phyloP scores from a whole-genome alignment of 2,888 invertebrate species.

The Microctonus hyperodae region DNA sequence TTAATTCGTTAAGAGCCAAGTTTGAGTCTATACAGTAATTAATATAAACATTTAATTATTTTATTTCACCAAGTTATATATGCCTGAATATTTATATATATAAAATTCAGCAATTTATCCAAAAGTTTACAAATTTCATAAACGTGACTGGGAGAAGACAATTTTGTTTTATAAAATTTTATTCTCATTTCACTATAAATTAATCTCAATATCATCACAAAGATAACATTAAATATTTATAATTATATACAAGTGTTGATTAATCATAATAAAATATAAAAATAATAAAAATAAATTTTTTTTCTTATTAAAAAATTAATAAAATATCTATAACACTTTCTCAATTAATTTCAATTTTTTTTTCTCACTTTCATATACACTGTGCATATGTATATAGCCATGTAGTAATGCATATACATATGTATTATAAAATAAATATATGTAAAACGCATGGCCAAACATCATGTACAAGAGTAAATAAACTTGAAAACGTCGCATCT shows the following conservation, averaged over 20 bases:
- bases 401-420: not conserved
- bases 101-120: not conserved
- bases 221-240: not conserved
- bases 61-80: not conserved
- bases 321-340: not conserved
- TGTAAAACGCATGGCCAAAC: constrained; percentile 4
- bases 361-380: too few species aligned
- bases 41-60: not conserved
- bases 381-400: not conserved
- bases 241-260: too few species aligned
- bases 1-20: not conserved
- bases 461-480: constrained; percentile 17
- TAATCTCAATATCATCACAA: not conserved
- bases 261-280: not conserved
- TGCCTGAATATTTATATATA: not conserved
- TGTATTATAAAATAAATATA: not conserved
- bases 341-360: too few species aligned
- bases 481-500: constrained; percentile 16
- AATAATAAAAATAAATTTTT: too few species aligned
- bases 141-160: not conserved
- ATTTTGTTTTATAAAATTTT: not conserved
- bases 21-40: not conserved
- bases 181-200: not conserved
- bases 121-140: not conserved
- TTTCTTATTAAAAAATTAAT: constrained; percentile 8